Evolutionary conservation across 2,888 invertebrate species (phyloP), one percentile per base, ranked within the genome.

Genomic region (Nowickia ferox): DNA sequence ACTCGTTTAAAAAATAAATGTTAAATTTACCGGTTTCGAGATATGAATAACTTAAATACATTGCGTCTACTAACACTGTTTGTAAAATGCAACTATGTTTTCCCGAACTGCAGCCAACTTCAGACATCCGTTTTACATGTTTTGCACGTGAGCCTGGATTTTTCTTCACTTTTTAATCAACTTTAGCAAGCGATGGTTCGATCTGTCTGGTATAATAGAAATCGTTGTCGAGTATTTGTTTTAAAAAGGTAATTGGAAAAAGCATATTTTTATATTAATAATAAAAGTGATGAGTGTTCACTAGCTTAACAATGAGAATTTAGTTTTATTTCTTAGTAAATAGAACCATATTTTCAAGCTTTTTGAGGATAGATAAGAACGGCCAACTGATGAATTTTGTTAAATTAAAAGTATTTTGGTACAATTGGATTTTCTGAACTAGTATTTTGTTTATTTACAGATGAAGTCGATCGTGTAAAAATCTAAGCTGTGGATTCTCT

Each of bases 321-420:
- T n/a, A 79, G 59, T 76, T 61, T 68, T 71, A n/a, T 79, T 76
- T 15, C 9, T 8, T 65, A 48, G 30, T 30, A 30, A 30, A 30
- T 30, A 8, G 59, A 72, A 46, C 61, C n/a, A 19, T 9, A 40
- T 83, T 74, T 83, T 83, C 11, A 61, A 55, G 46, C 15, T 40
- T 38, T 10, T 87, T 87, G 87, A 76, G 77, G 87, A 87, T 85
- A 87, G 84, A 87, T 85, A 87, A 87, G 87, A 87, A 87, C 87
- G 87, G 87, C 87, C 87, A 87, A 87, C 87, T 87, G 87, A 87
- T 30, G 30, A 6, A 30, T 30, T 30, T 30, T 6, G 30, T 30
- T 30, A 6, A 57, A 48, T 48, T 48, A 15, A 48, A 48, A 8
- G 5, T 48, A 48, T 15, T 48, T 48, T 46, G 46, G 48, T 15